Evolutionary conservation across 2,888 invertebrate species (phyloP), one percentile per base, ranked within the genome.

Genomic region (Bombyx huttoni): DNA sequence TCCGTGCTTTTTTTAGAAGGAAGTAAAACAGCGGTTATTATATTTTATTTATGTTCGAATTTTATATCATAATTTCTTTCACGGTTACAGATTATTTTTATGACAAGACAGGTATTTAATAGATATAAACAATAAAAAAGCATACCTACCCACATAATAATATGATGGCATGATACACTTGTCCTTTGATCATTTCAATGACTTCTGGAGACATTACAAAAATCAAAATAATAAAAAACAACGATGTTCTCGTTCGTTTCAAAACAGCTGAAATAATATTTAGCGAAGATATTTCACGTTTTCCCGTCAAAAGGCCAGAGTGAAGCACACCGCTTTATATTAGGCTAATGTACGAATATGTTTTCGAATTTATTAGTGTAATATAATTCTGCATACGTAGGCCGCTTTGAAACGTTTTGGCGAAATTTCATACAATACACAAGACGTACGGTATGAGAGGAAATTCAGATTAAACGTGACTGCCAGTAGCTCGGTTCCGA

Each of bases 381-480:
- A 73, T 74, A 70, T 67, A 66, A 76, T 73, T 72, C 68, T 61
- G 65, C 66, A 68, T 67, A 62, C 61, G 64, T 61, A 64, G 67
- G 61, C 24, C 24, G 24, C 63, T 59, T 66, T 62, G 56, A 57
- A 62, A 60, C 59, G 60, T 67, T 68, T 58, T 57, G 61, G 48
- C 64, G 62, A 65, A 76, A 74, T 71, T 67, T 68, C 63, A 64
- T 63, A 65, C 63, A 62, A 60, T 62, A 54, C 65, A 61, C 60
- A 66, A 63, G 67, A 70, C 72, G 64, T 68, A 66, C 64, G 63
- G 67, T 68, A 66, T 67, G 68, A 70, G 68, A 77, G 73, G 40
- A 80, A 80, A 81, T 78, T 80, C 75, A 75, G 72, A 79, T 80
- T 75, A 80, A 78, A 81, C 77, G 74, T 74, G 78, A 78, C 78